Conservation (phyloP, 2,888 invertebrate genomes). For the Epinotia ramella region DNA sequence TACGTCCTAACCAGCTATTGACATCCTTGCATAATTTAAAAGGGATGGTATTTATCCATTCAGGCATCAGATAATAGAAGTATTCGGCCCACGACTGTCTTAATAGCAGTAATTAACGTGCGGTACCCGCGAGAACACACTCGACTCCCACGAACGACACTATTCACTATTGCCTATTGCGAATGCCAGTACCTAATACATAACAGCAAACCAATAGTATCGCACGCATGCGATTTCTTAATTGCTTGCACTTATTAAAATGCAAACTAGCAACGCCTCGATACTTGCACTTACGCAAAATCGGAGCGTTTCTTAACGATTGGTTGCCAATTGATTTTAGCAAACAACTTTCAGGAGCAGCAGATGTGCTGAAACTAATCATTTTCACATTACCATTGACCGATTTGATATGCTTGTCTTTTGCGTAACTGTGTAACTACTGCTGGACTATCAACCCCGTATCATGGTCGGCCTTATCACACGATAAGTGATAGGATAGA, state of each 20-base stretch:
- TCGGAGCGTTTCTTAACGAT: constrained; percentile 38
- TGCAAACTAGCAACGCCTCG: constrained; percentile 45
- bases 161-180: constrained; percentile 21
- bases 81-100: constrained; percentile 41
- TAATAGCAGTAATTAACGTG: constrained; percentile 41
- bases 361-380: constrained; percentile 35
- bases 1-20: constrained; percentile 13
- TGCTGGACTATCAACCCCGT: no score
- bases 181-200: constrained; percentile 10
- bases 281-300: constrained; percentile 47
- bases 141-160: constrained; percentile 47
- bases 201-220: constrained; percentile 42
- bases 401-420: neutral
- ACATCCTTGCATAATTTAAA: constrained; percentile 38
- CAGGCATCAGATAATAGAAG: constrained; percentile 35
- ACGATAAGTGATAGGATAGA: no score
- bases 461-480: no score
- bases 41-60: constrained; percentile 38
- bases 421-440: neutral
- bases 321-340: constrained; percentile 31
- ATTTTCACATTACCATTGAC: constrained; percentile 11
- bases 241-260: constrained; percentile 49
- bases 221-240: constrained; percentile 48
- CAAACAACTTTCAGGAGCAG: constrained; percentile 42
- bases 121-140: constrained; percentile 26